These are phyloP conservation scores for human (Homo sapiens) DNA, from an alignment of 2,113 vertebrate genomes.

Conservation along the genomic window DNA sequence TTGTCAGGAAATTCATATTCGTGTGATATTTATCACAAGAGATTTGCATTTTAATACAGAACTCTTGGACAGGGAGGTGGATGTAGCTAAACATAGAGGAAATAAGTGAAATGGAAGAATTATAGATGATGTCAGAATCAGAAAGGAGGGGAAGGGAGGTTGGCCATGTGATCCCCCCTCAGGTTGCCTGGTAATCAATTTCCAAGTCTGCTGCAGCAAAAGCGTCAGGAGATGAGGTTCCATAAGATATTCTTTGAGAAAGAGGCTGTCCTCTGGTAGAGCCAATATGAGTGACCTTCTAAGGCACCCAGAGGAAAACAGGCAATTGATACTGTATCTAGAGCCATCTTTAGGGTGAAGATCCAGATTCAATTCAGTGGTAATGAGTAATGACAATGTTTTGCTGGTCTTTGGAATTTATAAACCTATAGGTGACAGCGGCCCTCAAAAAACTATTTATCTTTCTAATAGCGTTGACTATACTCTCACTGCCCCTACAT, in stretches of 20 bases:
- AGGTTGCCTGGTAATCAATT: not conserved
- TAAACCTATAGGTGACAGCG: not conserved
- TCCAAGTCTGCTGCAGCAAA: not conserved
- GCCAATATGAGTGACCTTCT: not conserved
- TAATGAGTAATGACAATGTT: not conserved
- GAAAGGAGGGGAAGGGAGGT: not conserved
- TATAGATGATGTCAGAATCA: not conserved
- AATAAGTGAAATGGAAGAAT: not conserved
- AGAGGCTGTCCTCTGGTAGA: not conserved
- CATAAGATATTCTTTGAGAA: not conserved
- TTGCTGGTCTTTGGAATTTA: conserved; percentile 22
- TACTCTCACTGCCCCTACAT: not conserved
- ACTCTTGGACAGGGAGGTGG: rapidly evolving
- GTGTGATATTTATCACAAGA: not conserved
- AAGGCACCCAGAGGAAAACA: not conserved
- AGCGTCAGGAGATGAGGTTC: not conserved
- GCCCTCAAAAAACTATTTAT: conserved; percentile 24
- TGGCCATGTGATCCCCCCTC: not conserved
- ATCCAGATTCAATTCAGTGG: not conserved
- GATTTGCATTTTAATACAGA: not conserved
- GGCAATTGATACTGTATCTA: not conserved
- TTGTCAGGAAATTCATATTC: not conserved
- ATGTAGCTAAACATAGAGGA: not conserved
- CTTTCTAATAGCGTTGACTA: not conserved
- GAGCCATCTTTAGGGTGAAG: not conserved